Evolutionary conservation across 1,140 invertebrate genomes (phyloP).

Genomic region (Myzus persicae): DNA sequence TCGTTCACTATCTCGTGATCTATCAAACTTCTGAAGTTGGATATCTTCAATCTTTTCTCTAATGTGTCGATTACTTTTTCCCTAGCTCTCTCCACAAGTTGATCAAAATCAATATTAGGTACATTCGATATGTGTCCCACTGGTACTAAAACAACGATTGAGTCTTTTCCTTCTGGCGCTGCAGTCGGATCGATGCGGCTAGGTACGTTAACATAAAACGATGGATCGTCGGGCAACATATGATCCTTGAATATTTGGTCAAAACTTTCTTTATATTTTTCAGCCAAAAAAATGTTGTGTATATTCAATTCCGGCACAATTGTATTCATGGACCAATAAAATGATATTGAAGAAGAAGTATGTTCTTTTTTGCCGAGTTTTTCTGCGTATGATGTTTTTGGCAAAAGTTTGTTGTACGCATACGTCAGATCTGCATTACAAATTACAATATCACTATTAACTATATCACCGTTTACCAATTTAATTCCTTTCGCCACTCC

Average conservation of each 20-base stretch:
- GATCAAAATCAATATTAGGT: conserved; percentile 4
- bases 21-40: conserved; percentile 24
- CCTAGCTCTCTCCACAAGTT: conserved; percentile 1
- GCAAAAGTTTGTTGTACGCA: conserved; percentile 47
- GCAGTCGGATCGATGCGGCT: conserved; percentile 38
- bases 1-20: conserved; percentile 25
- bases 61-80: conserved; percentile 17
- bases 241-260: conserved; percentile 44
- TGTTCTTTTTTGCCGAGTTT: conserved; percentile 35
- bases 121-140: conserved; percentile 17
- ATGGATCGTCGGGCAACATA: conserved; percentile 39
- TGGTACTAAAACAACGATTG: conserved; percentile 22
- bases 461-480: conserved; percentile 4
- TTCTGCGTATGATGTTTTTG: conserved; percentile 20
- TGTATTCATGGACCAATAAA: conserved; percentile 33
- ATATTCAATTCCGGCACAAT: neutral
- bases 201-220: conserved; percentile 39
- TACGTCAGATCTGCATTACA: conserved; percentile 40
- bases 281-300: conserved; percentile 35
- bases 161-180: conserved; percentile 41
- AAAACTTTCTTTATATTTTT: conserved; percentile 42
- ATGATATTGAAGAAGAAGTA: conserved; percentile 39
- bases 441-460: conserved; percentile 48
- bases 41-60: conserved; percentile 40
- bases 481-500: conserved; percentile 39